Evolutionary conservation across 1,140 invertebrate genomes (phyloP), one percentile per base, ranked within the genome.

Genomic region (Nymphalis io): DNA sequence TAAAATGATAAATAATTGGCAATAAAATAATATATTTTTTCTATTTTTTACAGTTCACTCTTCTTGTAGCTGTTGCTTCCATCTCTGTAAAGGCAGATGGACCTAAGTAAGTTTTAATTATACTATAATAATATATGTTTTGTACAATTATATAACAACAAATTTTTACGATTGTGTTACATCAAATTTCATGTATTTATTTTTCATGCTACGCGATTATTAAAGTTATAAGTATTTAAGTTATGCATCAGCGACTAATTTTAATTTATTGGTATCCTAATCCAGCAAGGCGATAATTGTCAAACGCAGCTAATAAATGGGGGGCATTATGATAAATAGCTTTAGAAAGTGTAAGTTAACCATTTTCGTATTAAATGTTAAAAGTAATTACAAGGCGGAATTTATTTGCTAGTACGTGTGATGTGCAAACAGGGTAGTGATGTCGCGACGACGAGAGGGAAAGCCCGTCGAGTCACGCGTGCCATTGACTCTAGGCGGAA

Each of bases 61-160:
- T 90, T 88, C 85, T 90, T 82, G 81, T 85, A 80, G 86, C 82
- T 85, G 82, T 85, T 79, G 83, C 85, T 74, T 83, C 81, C 65
- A 70, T 85, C 40, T 72, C 83, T 60, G 78, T 83, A 39, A 72
- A 74, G 76, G 87, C 87, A 82, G 86, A 89, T 74, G 86, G 81
- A 77, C 80, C 88, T 68, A 90, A 88, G 88, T 90, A 81, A 90
- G 86, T 89, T 38, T 1, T 55, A 12, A 27, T 59, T 72, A 58
- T 46, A 46, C 44, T 13, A 21, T 8, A 21, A 53, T 13, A 20
- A 20, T 12, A 18, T 10, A 3, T 12, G 12, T 21, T 21, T 21
- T 53, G 0, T 21, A 53, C 11, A 3, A 23, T 23, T 12, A 53
- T 21, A 21, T 20, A 18, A 46, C 16, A 3, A n/a, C 6, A 16